phyloP scores from a whole-genome alignment of 92 coral and sea anemone species.

The Pocillopora grandis region DNA sequence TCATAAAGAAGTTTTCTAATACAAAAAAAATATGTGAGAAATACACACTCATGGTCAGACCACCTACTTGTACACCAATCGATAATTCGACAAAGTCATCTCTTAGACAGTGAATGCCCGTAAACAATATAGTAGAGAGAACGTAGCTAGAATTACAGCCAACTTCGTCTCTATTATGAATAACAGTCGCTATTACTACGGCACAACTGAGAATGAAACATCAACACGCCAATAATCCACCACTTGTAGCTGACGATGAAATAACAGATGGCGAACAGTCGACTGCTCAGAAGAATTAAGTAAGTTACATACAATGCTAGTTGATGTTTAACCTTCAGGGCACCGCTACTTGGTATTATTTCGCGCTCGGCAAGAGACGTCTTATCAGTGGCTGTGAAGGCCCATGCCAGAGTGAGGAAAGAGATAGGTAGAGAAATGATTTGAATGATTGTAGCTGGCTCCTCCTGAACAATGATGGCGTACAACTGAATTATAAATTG shows the following conservation, averaged over 20 bases:
- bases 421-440: constrained; percentile 42
- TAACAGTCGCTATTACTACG: neutral
- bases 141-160: too few relatives aligned
- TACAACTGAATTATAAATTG: constrained; percentile 51
- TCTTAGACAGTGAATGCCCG: too few relatives aligned
- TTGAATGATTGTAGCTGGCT: constrained; percentile 39
- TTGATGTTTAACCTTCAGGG: neutral
- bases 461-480: constrained; percentile 40
- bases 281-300: neutral
- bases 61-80: too few relatives aligned
- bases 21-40: too few relatives aligned
- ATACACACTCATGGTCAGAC: too few relatives aligned
- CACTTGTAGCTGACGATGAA: too few relatives aligned
- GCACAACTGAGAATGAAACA: neutral
- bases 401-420: too few relatives aligned
- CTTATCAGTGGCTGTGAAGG: neutral
- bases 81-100: too few relatives aligned
- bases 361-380: neutral
- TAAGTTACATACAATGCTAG: neutral
- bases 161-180: too few relatives aligned
- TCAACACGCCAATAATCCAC: neutral
- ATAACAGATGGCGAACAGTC: too few relatives aligned
- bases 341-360: neutral
- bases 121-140: too few relatives aligned
- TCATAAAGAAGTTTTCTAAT: too few relatives aligned